Evolutionary conservation across 2,113 vertebrate genomes (phyloP).

Genomic region (Elaphurus davidianus): DNA sequence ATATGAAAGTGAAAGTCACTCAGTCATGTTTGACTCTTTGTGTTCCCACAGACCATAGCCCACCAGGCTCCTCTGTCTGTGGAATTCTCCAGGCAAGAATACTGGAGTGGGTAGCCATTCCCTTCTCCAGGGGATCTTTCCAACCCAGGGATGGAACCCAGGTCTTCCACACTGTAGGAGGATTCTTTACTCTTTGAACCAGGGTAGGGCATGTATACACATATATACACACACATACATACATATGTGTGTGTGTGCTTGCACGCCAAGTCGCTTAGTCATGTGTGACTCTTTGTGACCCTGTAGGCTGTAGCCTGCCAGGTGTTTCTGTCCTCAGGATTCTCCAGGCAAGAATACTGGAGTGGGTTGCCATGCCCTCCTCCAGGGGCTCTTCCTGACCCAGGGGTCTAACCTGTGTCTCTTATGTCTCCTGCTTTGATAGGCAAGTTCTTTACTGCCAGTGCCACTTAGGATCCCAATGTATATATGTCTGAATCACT

Average conservation of each 20-base stretch:
- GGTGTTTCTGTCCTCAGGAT: neutral
- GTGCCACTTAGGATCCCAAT: neutral
- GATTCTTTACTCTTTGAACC: neutral
- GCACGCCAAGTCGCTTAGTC: neutral
- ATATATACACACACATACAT: fast-evolving
- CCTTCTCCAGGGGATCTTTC: neutral
- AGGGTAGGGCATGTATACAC: neutral
- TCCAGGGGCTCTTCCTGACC: neutral
- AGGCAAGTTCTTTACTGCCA: neutral
- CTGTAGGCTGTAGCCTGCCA: neutral
- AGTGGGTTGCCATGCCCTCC: neutral
- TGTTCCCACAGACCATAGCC: neutral
- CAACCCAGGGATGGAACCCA: neutral
- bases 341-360: neutral
- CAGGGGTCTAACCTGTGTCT: neutral
- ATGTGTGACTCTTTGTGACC: neutral
- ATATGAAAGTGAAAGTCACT: neutral
- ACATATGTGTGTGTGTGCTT: neutral
- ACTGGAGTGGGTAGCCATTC: neutral
- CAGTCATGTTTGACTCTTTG: neutral
- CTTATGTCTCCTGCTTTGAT: neutral
- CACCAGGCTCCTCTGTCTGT: neutral
- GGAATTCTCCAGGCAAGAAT: neutral
- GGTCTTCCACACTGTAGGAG: neutral
- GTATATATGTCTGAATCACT: neutral